Percentiles rank a stretch among this genome's conserved stretches.
Evolutionary conservation across 2,888 invertebrate species (phyloP).

Genomic region (Caenorhabditis sp.): DNA sequence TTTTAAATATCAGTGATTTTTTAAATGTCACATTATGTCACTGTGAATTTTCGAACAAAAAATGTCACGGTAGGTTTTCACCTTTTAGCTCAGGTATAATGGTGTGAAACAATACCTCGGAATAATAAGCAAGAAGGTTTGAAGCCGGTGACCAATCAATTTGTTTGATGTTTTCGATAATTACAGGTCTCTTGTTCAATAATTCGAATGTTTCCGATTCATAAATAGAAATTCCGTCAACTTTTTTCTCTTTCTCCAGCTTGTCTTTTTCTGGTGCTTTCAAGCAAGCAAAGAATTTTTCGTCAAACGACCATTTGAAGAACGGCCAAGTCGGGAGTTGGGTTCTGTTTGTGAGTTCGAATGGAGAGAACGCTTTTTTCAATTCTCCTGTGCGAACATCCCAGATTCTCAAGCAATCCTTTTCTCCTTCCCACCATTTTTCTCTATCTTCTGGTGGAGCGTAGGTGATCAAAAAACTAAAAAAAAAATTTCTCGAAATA

Average conservation of each 20-base stretch:
- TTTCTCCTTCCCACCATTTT: conserved; percentile 77
- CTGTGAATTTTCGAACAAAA: no score
- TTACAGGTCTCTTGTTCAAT: conserved; percentile 88
- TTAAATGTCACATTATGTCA: no score
- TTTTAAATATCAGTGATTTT: no score
- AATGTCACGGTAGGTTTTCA: no score
- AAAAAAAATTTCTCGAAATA: conserved; percentile 37
- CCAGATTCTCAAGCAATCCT: conserved; percentile 87
- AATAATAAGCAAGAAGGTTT: conserved; percentile 95
- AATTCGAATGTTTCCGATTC: conserved; percentile 94
- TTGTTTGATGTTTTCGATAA: conserved; percentile 77
- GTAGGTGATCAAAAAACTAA: conserved; percentile 87
- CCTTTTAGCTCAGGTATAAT: no score
- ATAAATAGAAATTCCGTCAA: conserved; percentile 82
- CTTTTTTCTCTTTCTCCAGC: conserved; percentile 53
- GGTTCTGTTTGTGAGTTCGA: conserved; percentile 49
- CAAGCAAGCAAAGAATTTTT: conserved; percentile 66
- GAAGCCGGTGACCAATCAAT: conserved; percentile 98
- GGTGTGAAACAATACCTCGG: conserved; percentile 82
- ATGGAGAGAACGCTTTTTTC: conserved; percentile 62
- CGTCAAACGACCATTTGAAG: conserved; percentile 69
- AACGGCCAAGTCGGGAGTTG: conserved; percentile 73
- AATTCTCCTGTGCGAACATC: conserved; percentile 84
- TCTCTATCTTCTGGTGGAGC: conserved; percentile 77
- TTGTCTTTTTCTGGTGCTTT: conserved; percentile 64